Base-by-base conservation (phyloP, 2,797 vertebrate genomes). In the Taenioides sp. region DNA sequence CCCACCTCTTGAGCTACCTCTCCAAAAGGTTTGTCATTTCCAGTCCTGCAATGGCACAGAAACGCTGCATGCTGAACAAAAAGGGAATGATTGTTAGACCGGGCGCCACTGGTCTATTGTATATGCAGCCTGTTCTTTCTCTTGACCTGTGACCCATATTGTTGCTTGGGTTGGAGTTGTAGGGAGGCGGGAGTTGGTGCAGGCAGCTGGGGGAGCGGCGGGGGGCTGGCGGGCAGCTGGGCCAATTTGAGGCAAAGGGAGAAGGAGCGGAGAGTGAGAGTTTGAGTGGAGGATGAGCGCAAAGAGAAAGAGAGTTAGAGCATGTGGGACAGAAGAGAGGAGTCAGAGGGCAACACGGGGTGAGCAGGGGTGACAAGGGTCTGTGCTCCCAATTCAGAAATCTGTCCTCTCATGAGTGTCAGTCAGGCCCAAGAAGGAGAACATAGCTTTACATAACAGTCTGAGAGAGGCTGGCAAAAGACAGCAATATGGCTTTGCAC, bases 81-180 rank as follows among this genome's bases (percentile, higher is more conserved):
- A 93, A 89, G 81, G 87, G 92, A 91, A 85, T 55, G 87, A 93
- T 93, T 94, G 93, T 93, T 92, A 90, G 89, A 90, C 86, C 70
- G 89, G 92, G 92, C 91, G 87, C 93, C 91, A 92, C 91, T 93
- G 91, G 91, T 89, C 90, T 86, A 94, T 95, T 95, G 93, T 94
- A 88, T 92, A 86, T 70, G 87, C 94, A 94, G 93, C 93, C 93
- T 95, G 93, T 94, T 94, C 93, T 93, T 94, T 95, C 93, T 94
- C 94, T 95, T 91, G 92, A 95, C 93, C 94, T 90, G 87, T 92
- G 93, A 93, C 92, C 93, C 71, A 78, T 83, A 94, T 94, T 94
- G 94, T 94, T 92, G 88, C 78, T 73, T 84, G 79, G 89, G 88
- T 89, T 86, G 90, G 92, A 83, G 76, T 92, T 91, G 50, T 74